Base-by-base conservation (phyloP, 2,797 vertebrate genomes). In the Spheniscus humboldti region DNA sequence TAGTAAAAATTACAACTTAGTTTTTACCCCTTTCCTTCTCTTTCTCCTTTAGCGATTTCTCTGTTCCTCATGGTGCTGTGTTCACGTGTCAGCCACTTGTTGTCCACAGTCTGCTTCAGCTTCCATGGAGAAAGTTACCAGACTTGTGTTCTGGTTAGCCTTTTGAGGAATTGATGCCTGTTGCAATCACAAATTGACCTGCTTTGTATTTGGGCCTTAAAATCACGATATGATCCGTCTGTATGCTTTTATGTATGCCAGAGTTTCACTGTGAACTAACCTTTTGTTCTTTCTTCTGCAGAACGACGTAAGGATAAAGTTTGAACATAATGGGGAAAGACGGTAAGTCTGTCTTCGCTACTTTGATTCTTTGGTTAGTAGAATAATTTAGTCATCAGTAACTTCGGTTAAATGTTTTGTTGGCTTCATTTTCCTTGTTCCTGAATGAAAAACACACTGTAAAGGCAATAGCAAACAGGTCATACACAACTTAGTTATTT, bases 241-340 rank as follows among this genome's bases (percentile, higher is more conserved):
- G 17, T 60, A 33, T 79, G 82, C 64, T 89, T 3, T 24, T 66
- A 9, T 15, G 48, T 67, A 31, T 79, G 45, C 69, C 41, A 57
- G 75, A 92, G 60, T 76, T 56, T 18, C 64, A 10, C 24, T 39
- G 56, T 76, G 57, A 82, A 10, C 95, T 98, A 95, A 98, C 83
- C n/a, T 97, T 89, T 57, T 92, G 7, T 93, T 83, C 87, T 97
- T 91, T 91, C 85, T 96, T 93, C 67, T 96, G 56, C 98, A 99
- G 99, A 99, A 98, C 47, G 99, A 99, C 80, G 98, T 99, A 95
- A 98, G 98, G 96, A 98, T 98, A 87, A 98, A 98, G 96, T 98
- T 99, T 98, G 99, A 99, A 96, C 98, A 99, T 96, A 99, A 98
- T 1, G 99, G 99, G 86, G 99, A 99, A 97, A 98, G 99, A 91